Evolutionary conservation across 2,888 invertebrate genomes (phyloP).

Genomic region (Esperia sulphurella): DNA sequence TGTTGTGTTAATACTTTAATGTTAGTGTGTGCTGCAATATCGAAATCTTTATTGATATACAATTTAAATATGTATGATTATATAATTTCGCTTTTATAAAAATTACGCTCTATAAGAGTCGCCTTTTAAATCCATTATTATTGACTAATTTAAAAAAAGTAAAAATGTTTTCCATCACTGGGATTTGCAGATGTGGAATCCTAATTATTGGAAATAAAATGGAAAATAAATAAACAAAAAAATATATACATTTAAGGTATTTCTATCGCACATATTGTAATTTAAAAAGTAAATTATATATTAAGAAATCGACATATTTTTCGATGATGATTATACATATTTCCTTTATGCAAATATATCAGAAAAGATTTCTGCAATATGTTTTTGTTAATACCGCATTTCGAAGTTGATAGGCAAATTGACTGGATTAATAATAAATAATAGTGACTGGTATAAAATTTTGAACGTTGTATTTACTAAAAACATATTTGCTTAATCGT

Average conservation of each 20-base stretch:
- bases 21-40: slow-evolving; percentile 64
- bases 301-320: slow-evolving; percentile 7
- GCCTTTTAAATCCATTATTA: slow-evolving; percentile 27
- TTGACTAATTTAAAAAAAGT: slow-evolving; percentile 10
- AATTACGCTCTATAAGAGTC: slow-evolving; percentile 41
- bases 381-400: slow-evolving; percentile 33
- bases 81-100: slow-evolving; percentile 46
- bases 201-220: neutral
- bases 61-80: slow-evolving; percentile 55
- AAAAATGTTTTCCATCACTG: too few species aligned
- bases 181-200: neutral
- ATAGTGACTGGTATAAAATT: slow-evolving; percentile 18
- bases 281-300: neutral
- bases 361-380: slow-evolving; percentile 50
- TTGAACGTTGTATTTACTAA: slow-evolving; percentile 31
- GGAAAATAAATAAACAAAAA: neutral
- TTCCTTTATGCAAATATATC: slow-evolving; percentile 41
- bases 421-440: neutral
- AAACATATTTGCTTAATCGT: slow-evolving; percentile 43
- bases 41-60: slow-evolving; percentile 59
- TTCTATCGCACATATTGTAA: slow-evolving; percentile 34
- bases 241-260: slow-evolving; percentile 21
- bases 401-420: too few species aligned
- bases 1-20: slow-evolving; percentile 44
- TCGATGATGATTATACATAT: slow-evolving; percentile 40